phyloP scores from a whole-genome alignment of 2,113 vertebrate genomes.

The Thunnus maccoyii region DNA sequence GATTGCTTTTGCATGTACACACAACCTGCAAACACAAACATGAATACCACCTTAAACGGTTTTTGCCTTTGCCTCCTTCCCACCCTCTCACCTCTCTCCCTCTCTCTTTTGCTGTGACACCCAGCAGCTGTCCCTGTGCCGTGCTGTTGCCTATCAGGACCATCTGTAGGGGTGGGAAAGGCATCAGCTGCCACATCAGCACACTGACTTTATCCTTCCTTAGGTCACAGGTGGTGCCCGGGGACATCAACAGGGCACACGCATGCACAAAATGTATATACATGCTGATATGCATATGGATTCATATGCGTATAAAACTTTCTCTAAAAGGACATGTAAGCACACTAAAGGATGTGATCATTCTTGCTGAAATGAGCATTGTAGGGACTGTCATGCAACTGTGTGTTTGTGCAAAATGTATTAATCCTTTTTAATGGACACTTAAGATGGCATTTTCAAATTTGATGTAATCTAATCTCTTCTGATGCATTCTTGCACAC shows the following conservation, averaged over 20 bases:
- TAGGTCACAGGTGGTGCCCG: conserved; percentile 60
- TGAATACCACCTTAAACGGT: conserved; percentile 9
- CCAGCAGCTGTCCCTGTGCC: conserved; percentile 54
- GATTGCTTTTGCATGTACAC: background rate
- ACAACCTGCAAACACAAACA: background rate
- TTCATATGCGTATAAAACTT: conserved; percentile 12
- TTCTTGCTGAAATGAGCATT: background rate
- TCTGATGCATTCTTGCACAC: background rate
- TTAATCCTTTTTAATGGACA: conserved; percentile 10
- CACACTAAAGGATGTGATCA: background rate
- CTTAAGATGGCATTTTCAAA: background rate
- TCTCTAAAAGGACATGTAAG: background rate
- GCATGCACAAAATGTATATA: conserved; percentile 20
- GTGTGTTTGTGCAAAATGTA: background rate
- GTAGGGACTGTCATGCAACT: background rate
- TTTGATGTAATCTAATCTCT: conserved; percentile 20
- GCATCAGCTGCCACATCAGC: conserved; percentile 62
- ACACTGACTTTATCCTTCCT: conserved; percentile 49
- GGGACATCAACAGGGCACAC: conserved; percentile 36
- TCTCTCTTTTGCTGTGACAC: conserved; percentile 34
- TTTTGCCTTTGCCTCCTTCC: background rate
- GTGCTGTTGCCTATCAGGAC: conserved; percentile 41
- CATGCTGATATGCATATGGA: conserved; percentile 21
- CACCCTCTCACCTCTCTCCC: conserved; percentile 1
- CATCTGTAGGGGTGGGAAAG: conserved; percentile 58